Evolutionary conservation across 2,888 invertebrate genomes (phyloP).

Genomic region (Drosophila kuntzei): DNA sequence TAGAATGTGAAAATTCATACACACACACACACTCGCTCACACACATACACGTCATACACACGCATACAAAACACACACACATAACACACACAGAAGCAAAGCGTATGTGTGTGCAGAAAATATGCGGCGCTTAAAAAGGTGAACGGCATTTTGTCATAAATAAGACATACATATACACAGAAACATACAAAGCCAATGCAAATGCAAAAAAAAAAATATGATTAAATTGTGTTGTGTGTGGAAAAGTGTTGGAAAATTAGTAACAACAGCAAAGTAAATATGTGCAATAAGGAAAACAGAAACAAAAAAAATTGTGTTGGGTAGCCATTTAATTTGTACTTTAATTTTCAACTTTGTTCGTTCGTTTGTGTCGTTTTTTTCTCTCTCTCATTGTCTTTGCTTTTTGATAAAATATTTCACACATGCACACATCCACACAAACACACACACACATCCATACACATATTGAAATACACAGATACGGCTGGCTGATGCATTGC

Average conservation of each 20-base stretch:
- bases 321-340: constrained; percentile 80
- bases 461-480: constrained; percentile 7
- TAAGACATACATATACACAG: constrained; percentile 33
- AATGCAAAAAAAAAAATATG: constrained; percentile 32
- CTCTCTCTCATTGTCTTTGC: constrained; percentile 70
- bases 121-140: constrained; percentile 84
- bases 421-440: constrained; percentile 39
- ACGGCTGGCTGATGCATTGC: constrained; percentile 51
- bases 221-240: constrained; percentile 38
- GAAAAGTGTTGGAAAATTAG: constrained; percentile 24
- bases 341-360: constrained; percentile 69
- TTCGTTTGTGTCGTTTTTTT: constrained; percentile 49
- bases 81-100: constrained; percentile 45
- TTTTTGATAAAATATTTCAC: constrained; percentile 75
- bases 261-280: constrained; percentile 20
- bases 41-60: constrained; percentile 23
- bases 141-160: constrained; percentile 79
- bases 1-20: constrained; percentile 73
- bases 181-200: constrained; percentile 31
- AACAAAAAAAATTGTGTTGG: constrained; percentile 36
- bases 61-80: constrained; percentile 26
- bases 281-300: constrained; percentile 23
- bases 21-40: constrained; percentile 42
- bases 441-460: constrained; percentile 22
- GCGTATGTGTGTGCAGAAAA: constrained; percentile 80